These are phyloP conservation scores for Phymastichus coffea DNA, from an alignment of 1,140 invertebrate genomes.

Conservation along the genomic window DNA sequence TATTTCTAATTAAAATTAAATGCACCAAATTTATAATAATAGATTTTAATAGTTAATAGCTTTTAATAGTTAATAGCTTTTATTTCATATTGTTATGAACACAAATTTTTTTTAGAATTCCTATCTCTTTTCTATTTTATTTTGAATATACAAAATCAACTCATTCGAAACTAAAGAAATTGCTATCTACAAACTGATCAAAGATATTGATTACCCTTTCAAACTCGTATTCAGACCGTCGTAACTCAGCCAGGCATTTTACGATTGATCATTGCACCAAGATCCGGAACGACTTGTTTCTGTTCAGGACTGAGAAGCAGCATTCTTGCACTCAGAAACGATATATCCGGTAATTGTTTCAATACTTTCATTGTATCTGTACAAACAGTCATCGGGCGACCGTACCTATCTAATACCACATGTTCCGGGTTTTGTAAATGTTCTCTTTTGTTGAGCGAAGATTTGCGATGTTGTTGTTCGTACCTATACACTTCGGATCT, in stretches of 20 bases:
- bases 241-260: slow-evolving; percentile 58
- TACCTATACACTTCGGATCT: slow-evolving; percentile 21
- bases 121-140: too few relatives aligned
- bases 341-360: slow-evolving; percentile 52
- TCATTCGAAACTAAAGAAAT: too few relatives aligned
- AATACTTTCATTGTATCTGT: slow-evolving; percentile 47
- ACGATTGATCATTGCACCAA: slow-evolving; percentile 55
- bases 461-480: slow-evolving; percentile 33
- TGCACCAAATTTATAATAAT: too few relatives aligned
- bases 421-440: slow-evolving; percentile 34
- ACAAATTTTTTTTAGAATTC: too few relatives aligned
- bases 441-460: slow-evolving; percentile 30
- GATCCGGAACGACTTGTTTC: slow-evolving; percentile 49
- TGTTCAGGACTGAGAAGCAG: slow-evolving; percentile 52
- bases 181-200: too few relatives aligned
- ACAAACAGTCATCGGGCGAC: slow-evolving; percentile 45
- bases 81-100: too few relatives aligned
- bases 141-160: too few relatives aligned
- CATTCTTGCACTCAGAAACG: slow-evolving; percentile 52
- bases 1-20: too few relatives aligned
- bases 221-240: slow-evolving; percentile 54
- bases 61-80: too few relatives aligned
- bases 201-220: slow-evolving; percentile 42
- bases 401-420: slow-evolving; percentile 49
- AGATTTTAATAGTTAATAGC: too few relatives aligned